Base-by-base conservation (phyloP, 2,888 invertebrate genomes). In the Tenthredo mesomela region DNA sequence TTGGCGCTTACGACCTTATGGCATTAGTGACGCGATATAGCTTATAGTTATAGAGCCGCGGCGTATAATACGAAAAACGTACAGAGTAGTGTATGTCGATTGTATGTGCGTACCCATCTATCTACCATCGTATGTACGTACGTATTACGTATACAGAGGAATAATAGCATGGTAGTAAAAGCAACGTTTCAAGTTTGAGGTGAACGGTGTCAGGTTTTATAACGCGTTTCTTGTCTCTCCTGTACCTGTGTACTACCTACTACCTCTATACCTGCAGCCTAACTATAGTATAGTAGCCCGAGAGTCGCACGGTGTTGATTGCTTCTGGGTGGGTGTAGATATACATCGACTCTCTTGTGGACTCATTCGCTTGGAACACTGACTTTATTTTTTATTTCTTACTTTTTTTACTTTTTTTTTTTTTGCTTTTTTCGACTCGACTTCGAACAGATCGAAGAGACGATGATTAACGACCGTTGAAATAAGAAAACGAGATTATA, bases 301-400 rank as follows among this genome's bases (percentile, higher is more conserved):
- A 37, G 54, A 80, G 78, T 82, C 82, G 33, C 82, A 82, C 82
- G 82, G 82, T 82, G 82, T 82, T 82, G 82, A 82, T 82, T 82
- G 67, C 82, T 40, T 43, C 21, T 40, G 43, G 67, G 70, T 70
- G 25, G 50, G 18, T 73, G 29, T 73, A 73, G 37, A 43, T 40
- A 21, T 73, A 50, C 33, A 50, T 40, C 77, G 47, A 25, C n/a
- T 25, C 4, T 73, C 47, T 37, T 10, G 47, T 54, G 50, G 29
- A 77, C 6, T 50, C 50, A 29, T 37, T 54, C 77, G 77, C 25
- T 50, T n/a, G 77, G 77, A 77, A 77, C 77, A 29, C 50, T 43
- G 43, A 77, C 18, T 25, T 43, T 54, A 54, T 43, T 25, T 77
- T 29, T 54, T n/a, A n/a, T n/a, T n/a, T n/a, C n/a, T 29, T 54